Conservation (phyloP, 2,888 invertebrate species). For the Netelia fuscicornis region DNA sequence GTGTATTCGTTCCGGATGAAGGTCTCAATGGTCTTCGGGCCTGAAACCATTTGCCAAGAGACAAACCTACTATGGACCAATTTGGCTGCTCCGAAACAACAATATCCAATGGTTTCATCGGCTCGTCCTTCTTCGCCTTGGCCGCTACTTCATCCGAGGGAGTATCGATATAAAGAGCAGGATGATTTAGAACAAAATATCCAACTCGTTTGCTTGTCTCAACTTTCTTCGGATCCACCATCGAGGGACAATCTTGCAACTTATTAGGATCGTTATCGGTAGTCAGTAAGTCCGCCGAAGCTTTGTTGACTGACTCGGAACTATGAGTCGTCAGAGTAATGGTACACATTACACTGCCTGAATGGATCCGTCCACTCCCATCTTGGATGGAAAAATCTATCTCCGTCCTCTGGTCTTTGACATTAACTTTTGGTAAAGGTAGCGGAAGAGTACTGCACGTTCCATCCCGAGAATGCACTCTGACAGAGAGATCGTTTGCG, state of each 20-base stretch:
- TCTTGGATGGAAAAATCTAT: slow-evolving; percentile 81
- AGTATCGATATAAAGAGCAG: slow-evolving; percentile 71
- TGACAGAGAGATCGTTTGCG: slow-evolving; percentile 76
- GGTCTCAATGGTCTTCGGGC: slow-evolving; percentile 76
- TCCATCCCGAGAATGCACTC: slow-evolving; percentile 74
- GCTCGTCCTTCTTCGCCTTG: slow-evolving; percentile 60
- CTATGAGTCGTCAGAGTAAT: slow-evolving; percentile 73
- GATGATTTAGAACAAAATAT: slow-evolving; percentile 78
- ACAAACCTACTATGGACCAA: slow-evolving; percentile 78
- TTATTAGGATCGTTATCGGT: slow-evolving; percentile 80
- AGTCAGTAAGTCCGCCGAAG: slow-evolving; percentile 66
- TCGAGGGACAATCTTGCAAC: slow-evolving; percentile 75
- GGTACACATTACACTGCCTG: slow-evolving; percentile 78
- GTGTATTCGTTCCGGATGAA: slow-evolving; percentile 68
- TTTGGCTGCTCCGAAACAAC: slow-evolving; percentile 78
- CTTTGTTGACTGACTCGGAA: not conserved
- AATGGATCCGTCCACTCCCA: slow-evolving; percentile 71
- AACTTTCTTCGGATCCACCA: slow-evolving; percentile 67
- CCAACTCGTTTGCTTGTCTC: slow-evolving; percentile 64
- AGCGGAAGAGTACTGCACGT: slow-evolving; percentile 77
- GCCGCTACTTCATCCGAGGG: slow-evolving; percentile 24
- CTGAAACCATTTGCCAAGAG: slow-evolving; percentile 77
- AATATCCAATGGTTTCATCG: slow-evolving; percentile 74
- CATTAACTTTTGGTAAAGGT: slow-evolving; percentile 78
- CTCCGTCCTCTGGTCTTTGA: slow-evolving; percentile 75